Base-by-base conservation (phyloP, 2,888 invertebrate genomes). In the Strigamia crassipes region DNA sequence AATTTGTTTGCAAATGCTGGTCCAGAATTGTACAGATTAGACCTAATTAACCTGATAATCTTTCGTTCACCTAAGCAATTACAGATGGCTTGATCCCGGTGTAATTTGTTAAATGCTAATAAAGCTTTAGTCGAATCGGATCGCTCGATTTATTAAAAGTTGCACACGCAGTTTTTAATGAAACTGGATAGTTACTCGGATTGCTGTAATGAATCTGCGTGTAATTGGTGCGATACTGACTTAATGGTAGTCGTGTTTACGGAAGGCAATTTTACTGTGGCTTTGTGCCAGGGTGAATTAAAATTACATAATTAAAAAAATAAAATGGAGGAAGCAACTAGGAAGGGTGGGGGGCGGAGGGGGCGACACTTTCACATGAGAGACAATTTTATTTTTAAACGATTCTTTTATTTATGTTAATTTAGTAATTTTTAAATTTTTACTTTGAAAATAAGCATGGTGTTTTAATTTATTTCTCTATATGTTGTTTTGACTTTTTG, bases 1-100 rank as follows among this genome's bases (percentile, higher is more conserved):
- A 56, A 56, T 56, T 56, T 56, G 56, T 56, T 56, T 56, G 56
- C 56, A 56, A 56, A 56, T 56, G 56, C n/a, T 9, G 56, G 18
- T 0, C 18, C 56, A 56, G 56, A 56, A 56, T 56, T 18, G 18
- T n/a, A 21, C 18, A 56, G 56, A 56, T 56, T 56, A 18, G 56
- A 6, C 3, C 21, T 56, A 56, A 56, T 56, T 56, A 56, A 21
- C 56, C 21, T 18, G 56, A 18, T 5, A 56, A 56, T 56, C 56
- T 56, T 18, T 6, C 56, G n/a, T 56, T 56, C 18, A 56, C 56
- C n/a, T n/a, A 5, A 18, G 56, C 18, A 56, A 56, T 56, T 18
- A 56, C n/a, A 56, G 18, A 56, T n/a, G n/a, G 21, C 56, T 56
- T 56, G 56, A 56, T 56, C 8, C 56, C 6, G 15, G 6, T 56